Evolutionary conservation across 2,797 vertebrate species (phyloP).

Genomic region (Pangasius sanitwongsei): DNA sequence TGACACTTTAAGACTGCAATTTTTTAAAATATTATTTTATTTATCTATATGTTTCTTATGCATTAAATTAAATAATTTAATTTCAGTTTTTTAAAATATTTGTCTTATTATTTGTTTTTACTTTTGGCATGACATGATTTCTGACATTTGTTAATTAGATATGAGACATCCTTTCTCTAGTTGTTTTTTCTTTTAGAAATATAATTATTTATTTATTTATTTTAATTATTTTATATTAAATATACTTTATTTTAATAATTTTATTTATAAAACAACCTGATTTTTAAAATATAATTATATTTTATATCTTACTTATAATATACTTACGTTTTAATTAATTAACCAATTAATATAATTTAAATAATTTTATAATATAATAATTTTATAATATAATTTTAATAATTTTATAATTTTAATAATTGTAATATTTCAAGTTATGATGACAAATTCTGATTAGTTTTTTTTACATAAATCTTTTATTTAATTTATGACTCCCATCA

Average conservation of each 20-base stretch:
- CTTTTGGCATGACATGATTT: not conserved
- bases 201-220: not conserved
- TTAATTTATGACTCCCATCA: not conserved
- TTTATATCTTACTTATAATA: not conserved
- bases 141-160: not conserved
- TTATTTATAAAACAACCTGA: not conserved
- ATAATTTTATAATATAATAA: too few relatives aligned
- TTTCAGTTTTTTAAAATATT: not conserved
- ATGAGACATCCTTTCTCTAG: not conserved
- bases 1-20: too few relatives aligned
- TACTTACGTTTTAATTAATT: not conserved
- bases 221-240: not conserved
- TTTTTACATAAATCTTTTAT: not conserved
- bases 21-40: not conserved
- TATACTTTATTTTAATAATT: not conserved
- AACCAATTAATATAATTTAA: too few relatives aligned
- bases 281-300: not conserved
- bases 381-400: too few relatives aligned
- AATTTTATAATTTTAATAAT: not conserved
- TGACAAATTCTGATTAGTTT: not conserved
- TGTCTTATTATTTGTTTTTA: not conserved
- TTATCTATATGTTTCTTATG: not conserved
- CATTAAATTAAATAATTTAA: not conserved
- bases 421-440: not conserved
- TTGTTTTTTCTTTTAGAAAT: not conserved